A percentile compares a stretch with the other conserved stretches of the same genome.
Conservation (phyloP, 2,888 invertebrate species). For the Nysson spinosus region DNA sequence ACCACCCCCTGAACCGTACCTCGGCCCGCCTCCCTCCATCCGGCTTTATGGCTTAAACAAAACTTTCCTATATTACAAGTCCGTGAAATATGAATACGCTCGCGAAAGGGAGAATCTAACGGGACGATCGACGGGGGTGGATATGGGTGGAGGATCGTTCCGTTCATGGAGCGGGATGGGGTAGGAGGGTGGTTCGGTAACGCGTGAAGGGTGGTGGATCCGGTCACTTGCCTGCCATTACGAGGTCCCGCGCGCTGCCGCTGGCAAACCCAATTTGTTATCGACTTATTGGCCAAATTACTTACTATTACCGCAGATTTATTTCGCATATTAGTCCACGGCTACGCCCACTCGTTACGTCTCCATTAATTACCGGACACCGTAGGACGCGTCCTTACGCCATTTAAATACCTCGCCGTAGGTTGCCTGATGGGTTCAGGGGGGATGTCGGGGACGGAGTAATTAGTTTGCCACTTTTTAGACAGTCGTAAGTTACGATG, state of each 20-base stretch:
- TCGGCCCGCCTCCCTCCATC: slow-evolving; percentile 44
- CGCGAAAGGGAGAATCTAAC: slow-evolving; percentile 61
- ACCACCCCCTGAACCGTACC: slow-evolving; percentile 34
- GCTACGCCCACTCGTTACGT: slow-evolving; percentile 71
- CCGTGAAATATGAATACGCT: slow-evolving; percentile 76
- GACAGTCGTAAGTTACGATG: too few species aligned
- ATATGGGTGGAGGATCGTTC: slow-evolving; percentile 38
- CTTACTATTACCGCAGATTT: slow-evolving; percentile 78
- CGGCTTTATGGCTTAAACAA: slow-evolving; percentile 76
- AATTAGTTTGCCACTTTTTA: too few species aligned
- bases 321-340: slow-evolving; percentile 74
- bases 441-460: neutral
- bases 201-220: slow-evolving; percentile 63
- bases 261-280: slow-evolving; percentile 77
- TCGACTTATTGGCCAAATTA: slow-evolving; percentile 77
- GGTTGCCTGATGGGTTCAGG: neutral
- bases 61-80: slow-evolving; percentile 76
- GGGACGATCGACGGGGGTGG: slow-evolving; percentile 28
- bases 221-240: slow-evolving; percentile 76
- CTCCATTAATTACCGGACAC: slow-evolving; percentile 72
- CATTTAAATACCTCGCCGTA: slow-evolving; percentile 26
- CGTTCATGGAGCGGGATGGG: slow-evolving; percentile 28
- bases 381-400: slow-evolving; percentile 33
- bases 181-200: slow-evolving; percentile 29
- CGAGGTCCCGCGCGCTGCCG: slow-evolving; percentile 67